These are phyloP conservation scores for Drosophila crucigera DNA, from an alignment of 2,888 invertebrate species.

Conservation along the genomic window DNA sequence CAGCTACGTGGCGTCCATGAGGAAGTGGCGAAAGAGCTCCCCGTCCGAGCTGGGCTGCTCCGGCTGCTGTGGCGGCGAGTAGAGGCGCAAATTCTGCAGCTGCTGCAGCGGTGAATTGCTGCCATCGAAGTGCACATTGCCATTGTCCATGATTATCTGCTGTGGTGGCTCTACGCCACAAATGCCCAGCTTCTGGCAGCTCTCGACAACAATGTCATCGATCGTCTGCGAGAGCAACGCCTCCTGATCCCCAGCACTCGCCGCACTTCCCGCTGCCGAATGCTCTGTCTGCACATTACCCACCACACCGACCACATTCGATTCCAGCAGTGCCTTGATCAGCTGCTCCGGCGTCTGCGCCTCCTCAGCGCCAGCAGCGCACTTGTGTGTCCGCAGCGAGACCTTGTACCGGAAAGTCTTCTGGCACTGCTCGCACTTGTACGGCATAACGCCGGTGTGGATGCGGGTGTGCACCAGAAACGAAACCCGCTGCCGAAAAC, in stretches of 20 bases:
- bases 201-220: conserved; percentile 85
- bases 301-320: conserved; percentile 34
- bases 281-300: conserved; percentile 71
- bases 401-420: conserved; percentile 94
- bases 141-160: conserved; percentile 81
- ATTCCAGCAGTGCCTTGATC: conserved; percentile 80
- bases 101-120: conserved; percentile 88
- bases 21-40: conserved; percentile 68
- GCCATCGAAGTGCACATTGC: conserved; percentile 83
- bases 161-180: conserved; percentile 56
- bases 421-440: conserved; percentile 92
- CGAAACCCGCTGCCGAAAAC: conserved; percentile 93
- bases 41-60: conserved; percentile 63
- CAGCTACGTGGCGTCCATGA: conserved; percentile 68
- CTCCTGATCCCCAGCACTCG: conserved; percentile 67
- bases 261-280: conserved; percentile 85
- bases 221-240: conserved; percentile 82
- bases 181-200: conserved; percentile 84
- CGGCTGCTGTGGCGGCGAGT: conserved; percentile 83
- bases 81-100: conserved; percentile 88
- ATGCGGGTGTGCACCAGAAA: conserved; percentile 94
- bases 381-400: conserved; percentile 93
- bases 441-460: conserved; percentile 94
- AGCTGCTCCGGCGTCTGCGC: conserved; percentile 76
- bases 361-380: conserved; percentile 79